Conservation (phyloP, 2,888 invertebrate species). For the Mongoloraphidia duomilia region DNA sequence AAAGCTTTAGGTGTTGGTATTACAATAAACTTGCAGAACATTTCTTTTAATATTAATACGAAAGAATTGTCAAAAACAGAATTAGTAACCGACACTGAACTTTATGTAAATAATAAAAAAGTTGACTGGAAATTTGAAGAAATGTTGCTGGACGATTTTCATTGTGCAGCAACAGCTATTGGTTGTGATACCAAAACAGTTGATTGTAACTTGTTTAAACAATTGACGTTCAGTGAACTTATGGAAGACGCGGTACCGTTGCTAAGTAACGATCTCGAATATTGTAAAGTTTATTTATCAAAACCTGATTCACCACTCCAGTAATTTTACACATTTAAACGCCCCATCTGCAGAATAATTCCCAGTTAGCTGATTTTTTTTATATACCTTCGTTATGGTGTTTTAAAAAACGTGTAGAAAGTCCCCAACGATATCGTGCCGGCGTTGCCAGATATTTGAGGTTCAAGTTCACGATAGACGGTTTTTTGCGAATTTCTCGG, state of each 20-base stretch:
- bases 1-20: constrained; percentile 85
- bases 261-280: constrained; percentile 36
- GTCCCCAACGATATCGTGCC: too few relatives aligned
- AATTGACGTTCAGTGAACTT: constrained; percentile 44
- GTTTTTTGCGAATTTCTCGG: too few relatives aligned
- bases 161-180: constrained; percentile 66
- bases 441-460: too few relatives aligned
- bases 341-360: too few relatives aligned
- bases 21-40: constrained; percentile 54
- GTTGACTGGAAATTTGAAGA: constrained; percentile 74
- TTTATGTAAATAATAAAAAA: constrained; percentile 44
- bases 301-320: constrained; percentile 38
- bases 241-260: constrained; percentile 37
- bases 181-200: constrained; percentile 18
- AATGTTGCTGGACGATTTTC: constrained; percentile 54
- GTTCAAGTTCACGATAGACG: too few relatives aligned
- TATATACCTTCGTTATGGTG: too few relatives aligned
- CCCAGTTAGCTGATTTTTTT: too few relatives aligned
- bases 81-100: constrained; percentile 45
- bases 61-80: constrained; percentile 31
- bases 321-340: too few relatives aligned
- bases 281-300: constrained; percentile 39
- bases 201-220: constrained; percentile 30
- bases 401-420: too few relatives aligned
- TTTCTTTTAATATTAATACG: constrained; percentile 59